Evolutionary conservation across 2,888 invertebrate species (phyloP).

Genomic region (Poecilus cupreus): DNA sequence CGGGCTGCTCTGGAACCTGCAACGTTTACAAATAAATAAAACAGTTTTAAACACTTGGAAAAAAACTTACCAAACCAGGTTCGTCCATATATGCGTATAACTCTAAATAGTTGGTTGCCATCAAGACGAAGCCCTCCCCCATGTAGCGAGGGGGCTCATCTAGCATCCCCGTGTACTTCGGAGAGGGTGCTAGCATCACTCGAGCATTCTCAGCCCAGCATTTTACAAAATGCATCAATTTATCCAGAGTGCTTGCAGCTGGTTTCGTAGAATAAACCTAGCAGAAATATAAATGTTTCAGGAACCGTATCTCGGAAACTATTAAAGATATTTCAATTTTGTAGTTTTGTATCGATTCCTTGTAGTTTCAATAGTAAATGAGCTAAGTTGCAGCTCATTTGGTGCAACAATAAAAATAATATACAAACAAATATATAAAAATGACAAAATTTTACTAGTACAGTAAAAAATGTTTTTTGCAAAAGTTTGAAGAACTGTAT

Average conservation of each 20-base stretch:
- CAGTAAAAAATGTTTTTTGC: too few species aligned
- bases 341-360: too few species aligned
- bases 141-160: conserved; percentile 94
- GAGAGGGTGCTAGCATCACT: conserved; percentile 96
- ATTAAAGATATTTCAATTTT: too few species aligned
- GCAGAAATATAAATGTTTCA: too few species aligned
- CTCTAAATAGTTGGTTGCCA: conserved; percentile 96
- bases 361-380: too few species aligned
- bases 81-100: conserved; percentile 99
- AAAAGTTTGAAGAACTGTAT: too few species aligned
- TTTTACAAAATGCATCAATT: conserved; percentile 97
- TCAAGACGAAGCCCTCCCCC: conserved; percentile 98
- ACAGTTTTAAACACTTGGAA: background rate
- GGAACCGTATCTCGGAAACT: too few species aligned
- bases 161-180: conserved; percentile 85
- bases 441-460: too few species aligned
- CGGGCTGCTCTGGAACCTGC: conserved; percentile 93
- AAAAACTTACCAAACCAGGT: conserved; percentile 77
- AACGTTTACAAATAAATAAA: too few species aligned
- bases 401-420: too few species aligned
- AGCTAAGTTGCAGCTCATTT: too few species aligned
- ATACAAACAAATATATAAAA: too few species aligned
- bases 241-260: conserved; percentile 93
- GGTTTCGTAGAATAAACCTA: conserved; percentile 92
- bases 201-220: conserved; percentile 96